Conservation (phyloP, 2,888 invertebrate species). For the Heliconius cydno region DNA sequence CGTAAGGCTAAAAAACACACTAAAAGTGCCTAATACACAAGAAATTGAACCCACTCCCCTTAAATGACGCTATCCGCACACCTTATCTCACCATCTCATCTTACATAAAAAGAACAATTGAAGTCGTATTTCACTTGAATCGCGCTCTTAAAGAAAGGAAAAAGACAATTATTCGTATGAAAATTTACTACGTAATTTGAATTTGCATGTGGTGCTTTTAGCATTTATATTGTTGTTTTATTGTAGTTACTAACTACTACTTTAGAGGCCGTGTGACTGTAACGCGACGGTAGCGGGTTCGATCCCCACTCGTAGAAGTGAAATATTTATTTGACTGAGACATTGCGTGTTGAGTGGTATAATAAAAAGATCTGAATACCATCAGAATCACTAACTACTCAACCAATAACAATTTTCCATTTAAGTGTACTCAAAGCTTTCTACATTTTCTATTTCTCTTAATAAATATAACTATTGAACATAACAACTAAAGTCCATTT, state of each 20-base stretch:
- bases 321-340: not conserved
- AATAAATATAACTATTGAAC: conserved; percentile 19
- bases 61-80: not conserved
- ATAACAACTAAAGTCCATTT: conserved; percentile 22
- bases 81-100: not conserved
- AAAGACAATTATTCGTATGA: conserved; percentile 23
- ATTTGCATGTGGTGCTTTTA: conserved; percentile 21
- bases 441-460: not conserved
- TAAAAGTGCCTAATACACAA: not conserved
- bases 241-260: not conserved
- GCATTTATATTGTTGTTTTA: conserved; percentile 13
- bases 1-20: not conserved
- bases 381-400: not conserved
- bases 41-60: not conserved
- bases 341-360: not conserved
- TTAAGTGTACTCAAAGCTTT: not conserved
- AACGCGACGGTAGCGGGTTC: not conserved
- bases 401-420: not conserved
- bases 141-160: not conserved
- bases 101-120: conserved; percentile 2
- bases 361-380: not conserved
- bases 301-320: too few relatives aligned
- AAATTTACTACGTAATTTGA: conserved; percentile 24
- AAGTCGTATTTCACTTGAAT: conserved; percentile 24
- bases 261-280: not conserved